phyloP scores from a whole-genome alignment of 2,888 invertebrate species.

The Belgica antarctica region DNA sequence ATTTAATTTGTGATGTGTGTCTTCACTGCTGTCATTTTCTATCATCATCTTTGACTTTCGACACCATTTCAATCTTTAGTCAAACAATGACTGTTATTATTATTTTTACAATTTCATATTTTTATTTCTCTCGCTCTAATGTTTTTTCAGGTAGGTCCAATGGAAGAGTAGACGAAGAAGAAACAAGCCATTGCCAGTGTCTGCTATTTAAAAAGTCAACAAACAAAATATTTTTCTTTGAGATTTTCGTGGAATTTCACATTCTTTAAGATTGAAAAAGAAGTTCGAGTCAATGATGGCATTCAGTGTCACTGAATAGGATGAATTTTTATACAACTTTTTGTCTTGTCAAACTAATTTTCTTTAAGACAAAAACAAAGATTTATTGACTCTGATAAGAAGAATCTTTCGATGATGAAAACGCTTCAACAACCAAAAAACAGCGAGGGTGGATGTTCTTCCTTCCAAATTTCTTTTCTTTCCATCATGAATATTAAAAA shows the following conservation, averaged over 20 bases:
- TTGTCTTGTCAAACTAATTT: constrained; percentile 42
- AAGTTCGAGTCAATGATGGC: not conserved
- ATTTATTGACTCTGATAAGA: constrained; percentile 28
- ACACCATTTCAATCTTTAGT: constrained; percentile 42
- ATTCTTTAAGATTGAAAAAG: constrained; percentile 10
- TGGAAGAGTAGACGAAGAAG: too few relatives aligned
- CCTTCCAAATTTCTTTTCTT: not conserved
- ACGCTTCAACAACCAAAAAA: not conserved
- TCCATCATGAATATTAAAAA: constrained; percentile 42
- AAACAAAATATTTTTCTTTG: constrained; percentile 35
- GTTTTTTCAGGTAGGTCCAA: constrained; percentile 35
- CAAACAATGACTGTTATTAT: constrained; percentile 43
- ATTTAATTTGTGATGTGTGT: constrained; percentile 37
- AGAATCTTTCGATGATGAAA: not conserved
- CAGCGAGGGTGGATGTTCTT: constrained; percentile 4
- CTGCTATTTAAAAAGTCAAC: constrained; percentile 39
- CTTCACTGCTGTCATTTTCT: constrained; percentile 42
- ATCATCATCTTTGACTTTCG: constrained; percentile 43
- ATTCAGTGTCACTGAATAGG: constrained; percentile 18
- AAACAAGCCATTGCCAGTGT: not conserved
- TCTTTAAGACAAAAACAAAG: constrained; percentile 27
- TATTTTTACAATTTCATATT: constrained; percentile 36
- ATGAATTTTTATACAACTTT: not conserved
- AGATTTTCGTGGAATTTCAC: constrained; percentile 42
- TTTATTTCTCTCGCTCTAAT: not conserved